A percentile compares a stretch with the other conserved stretches of the same genome.
phyloP scores from a whole-genome alignment of 2,113 vertebrate genomes.

The Ciconia maguari region DNA sequence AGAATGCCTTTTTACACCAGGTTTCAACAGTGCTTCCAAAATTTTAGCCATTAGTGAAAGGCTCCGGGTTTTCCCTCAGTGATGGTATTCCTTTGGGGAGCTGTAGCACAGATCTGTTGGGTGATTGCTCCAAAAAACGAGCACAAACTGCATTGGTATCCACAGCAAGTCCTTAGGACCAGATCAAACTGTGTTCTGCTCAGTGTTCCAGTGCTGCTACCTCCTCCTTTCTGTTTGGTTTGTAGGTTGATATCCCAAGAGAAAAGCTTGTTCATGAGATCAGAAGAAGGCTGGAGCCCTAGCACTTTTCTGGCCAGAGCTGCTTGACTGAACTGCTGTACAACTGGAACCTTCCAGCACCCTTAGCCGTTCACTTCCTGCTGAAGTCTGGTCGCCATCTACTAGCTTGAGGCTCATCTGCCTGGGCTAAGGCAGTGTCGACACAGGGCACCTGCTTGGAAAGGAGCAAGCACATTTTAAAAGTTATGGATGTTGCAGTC shows the following conservation, averaged over 20 bases:
- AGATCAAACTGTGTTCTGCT: not conserved
- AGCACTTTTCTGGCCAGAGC: not conserved
- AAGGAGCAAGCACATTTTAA: not conserved
- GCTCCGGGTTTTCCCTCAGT: not conserved
- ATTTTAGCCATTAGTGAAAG: not conserved
- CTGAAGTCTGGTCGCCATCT: not conserved
- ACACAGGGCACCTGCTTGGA: rapidly evolving
- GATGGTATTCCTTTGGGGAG: rapidly evolving
- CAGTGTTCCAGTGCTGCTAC: not conserved
- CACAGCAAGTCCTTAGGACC: not conserved
- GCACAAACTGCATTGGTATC: not conserved
- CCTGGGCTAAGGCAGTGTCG: not conserved
- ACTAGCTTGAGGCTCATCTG: not conserved
- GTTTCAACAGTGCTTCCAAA: not conserved
- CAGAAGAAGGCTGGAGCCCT: slow-evolving; percentile 54
- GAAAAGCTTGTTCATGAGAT: slow-evolving; percentile 79
- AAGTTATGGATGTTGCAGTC: not conserved
- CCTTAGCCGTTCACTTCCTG: not conserved
- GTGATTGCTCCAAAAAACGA: not conserved
- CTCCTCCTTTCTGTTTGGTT: not conserved
- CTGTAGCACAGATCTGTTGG: not conserved
- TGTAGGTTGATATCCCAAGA: slow-evolving; percentile 79
- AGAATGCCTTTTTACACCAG: not conserved
- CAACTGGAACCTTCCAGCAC: rapidly evolving
- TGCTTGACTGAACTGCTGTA: not conserved